A percentile compares a stretch with the other conserved stretches of the same genome.
Evolutionary conservation across 2,888 invertebrate genomes (phyloP).

Genomic region (Caprella mutica): DNA sequence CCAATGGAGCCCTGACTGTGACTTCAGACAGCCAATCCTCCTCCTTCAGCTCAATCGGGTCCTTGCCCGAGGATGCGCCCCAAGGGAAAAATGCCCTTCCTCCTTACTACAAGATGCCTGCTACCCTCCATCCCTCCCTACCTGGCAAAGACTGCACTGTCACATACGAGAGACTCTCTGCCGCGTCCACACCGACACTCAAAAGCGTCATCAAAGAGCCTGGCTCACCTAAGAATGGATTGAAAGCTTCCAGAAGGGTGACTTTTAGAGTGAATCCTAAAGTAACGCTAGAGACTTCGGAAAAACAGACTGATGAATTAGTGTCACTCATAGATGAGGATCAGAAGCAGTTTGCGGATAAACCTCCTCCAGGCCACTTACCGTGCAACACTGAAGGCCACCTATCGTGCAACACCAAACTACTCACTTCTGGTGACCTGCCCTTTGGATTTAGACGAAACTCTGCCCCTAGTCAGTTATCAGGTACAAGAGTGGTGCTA

Average conservation of each 20-base stretch:
- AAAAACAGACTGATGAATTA: too few relatives aligned
- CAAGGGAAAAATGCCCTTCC: background rate
- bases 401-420: too few relatives aligned
- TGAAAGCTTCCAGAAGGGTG: conserved; percentile 13
- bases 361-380: too few relatives aligned
- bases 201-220: conserved; percentile 6
- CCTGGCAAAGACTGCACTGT: too few relatives aligned
- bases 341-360: too few relatives aligned
- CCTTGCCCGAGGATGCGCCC: background rate
- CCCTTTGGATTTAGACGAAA: background rate
- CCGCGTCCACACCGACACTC: too few relatives aligned
- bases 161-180: too few relatives aligned
- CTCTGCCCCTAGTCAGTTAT: conserved; percentile 7
- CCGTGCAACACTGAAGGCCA: too few relatives aligned
- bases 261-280: conserved; percentile 28
- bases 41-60: background rate
- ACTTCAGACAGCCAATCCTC: background rate
- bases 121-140: too few relatives aligned
- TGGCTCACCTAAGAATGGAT: conserved; percentile 3
- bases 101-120: background rate
- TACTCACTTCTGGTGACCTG: background rate
- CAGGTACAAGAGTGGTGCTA: too few relatives aligned
- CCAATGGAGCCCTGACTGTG: background rate
- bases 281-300: too few relatives aligned
- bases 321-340: too few relatives aligned